Evolutionary conservation across 2,113 vertebrate species (phyloP).

Genomic region (Etia nguti): DNA sequence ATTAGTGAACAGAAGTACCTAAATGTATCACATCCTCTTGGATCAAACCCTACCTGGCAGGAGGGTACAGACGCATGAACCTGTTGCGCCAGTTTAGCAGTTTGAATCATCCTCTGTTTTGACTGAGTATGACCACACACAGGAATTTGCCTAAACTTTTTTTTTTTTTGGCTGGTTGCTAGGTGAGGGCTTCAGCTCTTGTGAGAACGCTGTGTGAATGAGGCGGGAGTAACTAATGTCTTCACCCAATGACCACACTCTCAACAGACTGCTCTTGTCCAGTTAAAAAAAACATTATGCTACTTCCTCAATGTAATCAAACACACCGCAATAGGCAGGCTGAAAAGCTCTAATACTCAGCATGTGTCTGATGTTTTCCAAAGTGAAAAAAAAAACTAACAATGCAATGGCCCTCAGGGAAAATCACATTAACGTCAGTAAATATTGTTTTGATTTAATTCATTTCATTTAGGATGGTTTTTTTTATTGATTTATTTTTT

Average conservation of each 20-base stretch:
- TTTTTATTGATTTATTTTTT: not conserved
- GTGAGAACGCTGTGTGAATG: slow-evolving; percentile 68
- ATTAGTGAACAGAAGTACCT: not conserved
- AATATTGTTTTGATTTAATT: not conserved
- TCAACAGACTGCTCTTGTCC: slow-evolving; percentile 76
- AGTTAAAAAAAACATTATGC: slow-evolving; percentile 56
- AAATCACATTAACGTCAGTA: not conserved
- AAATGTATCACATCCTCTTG: not conserved
- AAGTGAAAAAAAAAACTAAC: not conserved
- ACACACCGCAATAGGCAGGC: slow-evolving; percentile 14
- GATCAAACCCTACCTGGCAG: not conserved
- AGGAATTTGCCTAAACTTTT: slow-evolving; percentile 53
- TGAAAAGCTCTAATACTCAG: slow-evolving; percentile 47
- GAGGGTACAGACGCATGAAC: not conserved
- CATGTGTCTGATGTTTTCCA: slow-evolving; percentile 41
- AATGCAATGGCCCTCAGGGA: not conserved
- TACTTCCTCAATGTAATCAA: slow-evolving; percentile 51
- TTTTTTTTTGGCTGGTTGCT: slow-evolving; percentile 55
- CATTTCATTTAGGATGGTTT: not conserved
- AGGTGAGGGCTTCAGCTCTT: slow-evolving; percentile 69
- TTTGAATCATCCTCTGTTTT: slow-evolving; percentile 12
- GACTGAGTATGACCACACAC: slow-evolving; percentile 37
- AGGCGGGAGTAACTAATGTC: slow-evolving; percentile 70
- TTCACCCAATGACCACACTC: slow-evolving; percentile 80
- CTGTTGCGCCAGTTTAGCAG: slow-evolving; percentile 11